Percentiles rank a stretch among this genome's conserved stretches.
Evolutionary conservation across 2,797 vertebrate genomes (phyloP).

Genomic region (Pteropus rufus): DNA sequence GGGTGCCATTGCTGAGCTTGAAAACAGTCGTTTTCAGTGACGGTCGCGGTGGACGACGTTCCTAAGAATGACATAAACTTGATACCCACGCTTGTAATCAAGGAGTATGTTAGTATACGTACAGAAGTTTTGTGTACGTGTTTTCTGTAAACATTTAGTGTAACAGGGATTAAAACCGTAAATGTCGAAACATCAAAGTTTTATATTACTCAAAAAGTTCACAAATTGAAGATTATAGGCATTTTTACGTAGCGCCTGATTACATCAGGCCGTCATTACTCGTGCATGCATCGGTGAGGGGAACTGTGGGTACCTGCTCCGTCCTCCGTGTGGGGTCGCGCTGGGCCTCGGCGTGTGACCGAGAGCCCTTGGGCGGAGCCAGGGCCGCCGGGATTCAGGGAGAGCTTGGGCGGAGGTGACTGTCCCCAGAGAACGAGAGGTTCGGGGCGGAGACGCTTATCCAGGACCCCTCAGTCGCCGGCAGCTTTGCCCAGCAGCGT

Average conservation of each 20-base stretch:
- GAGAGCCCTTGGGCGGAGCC: too few relatives aligned
- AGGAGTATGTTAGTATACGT: neutral
- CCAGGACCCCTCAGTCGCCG: too few relatives aligned
- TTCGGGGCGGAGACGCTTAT: too few relatives aligned
- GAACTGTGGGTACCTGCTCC: neutral
- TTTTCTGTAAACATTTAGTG: neutral
- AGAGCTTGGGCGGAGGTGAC: too few relatives aligned
- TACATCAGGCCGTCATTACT: neutral
- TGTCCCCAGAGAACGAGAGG: too few relatives aligned
- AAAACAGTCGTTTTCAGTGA: neutral
- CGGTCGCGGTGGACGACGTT: neutral
- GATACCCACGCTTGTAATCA: neutral
- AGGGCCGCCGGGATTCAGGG: too few relatives aligned
- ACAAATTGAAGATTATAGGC: neutral
- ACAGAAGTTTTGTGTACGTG: neutral
- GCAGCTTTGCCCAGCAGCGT: too few relatives aligned
- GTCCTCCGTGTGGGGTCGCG: too few relatives aligned
- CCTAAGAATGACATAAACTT: neutral
- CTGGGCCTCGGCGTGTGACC: too few relatives aligned
- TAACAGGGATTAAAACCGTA: neutral
- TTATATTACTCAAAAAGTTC: neutral
- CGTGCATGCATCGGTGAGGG: too few relatives aligned
- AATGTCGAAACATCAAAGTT: neutral
- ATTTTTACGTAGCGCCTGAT: neutral
- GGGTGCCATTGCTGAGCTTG: neutral